Conservation (phyloP, 1,140 invertebrate species). For the Rhopalosiphum maidis region DNA sequence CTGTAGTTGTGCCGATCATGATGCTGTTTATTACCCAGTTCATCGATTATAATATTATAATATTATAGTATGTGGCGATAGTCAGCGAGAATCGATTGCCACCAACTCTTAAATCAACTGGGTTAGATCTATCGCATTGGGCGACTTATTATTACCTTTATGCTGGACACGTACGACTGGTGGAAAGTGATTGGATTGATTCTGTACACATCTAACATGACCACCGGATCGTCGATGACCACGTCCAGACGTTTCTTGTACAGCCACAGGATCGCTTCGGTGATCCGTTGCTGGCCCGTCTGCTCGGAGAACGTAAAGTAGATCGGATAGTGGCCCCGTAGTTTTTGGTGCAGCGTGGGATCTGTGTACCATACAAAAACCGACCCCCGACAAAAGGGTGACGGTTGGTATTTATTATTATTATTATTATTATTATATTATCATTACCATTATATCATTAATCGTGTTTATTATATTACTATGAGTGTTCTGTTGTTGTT, state of each 20-base stretch:
- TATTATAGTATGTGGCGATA: too few relatives aligned
- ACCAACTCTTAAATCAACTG: too few relatives aligned
- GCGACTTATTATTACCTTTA: conserved; percentile 39
- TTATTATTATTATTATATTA: conserved; percentile 40
- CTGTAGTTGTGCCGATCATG: too few relatives aligned
- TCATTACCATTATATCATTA: conserved; percentile 39
- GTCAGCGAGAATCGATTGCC: too few relatives aligned
- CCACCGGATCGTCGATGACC: conserved; percentile 29
- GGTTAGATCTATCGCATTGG: background rate
- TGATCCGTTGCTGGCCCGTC: conserved; percentile 66
- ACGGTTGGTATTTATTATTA: conserved; percentile 51
- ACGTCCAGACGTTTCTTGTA: conserved; percentile 64
- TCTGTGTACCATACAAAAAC: conserved; percentile 20
- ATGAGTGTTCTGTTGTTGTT: background rate
- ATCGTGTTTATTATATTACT: conserved; percentile 31
- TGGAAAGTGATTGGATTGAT: conserved; percentile 62
- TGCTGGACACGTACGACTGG: conserved; percentile 17
- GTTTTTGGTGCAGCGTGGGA: conserved; percentile 65
- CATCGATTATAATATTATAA: too few relatives aligned
- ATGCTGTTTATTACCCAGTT: too few relatives aligned
- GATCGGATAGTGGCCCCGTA: conserved; percentile 65
- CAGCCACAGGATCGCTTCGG: conserved; percentile 66
- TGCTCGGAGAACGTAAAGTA: conserved; percentile 70
- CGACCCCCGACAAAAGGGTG: conserved; percentile 17
- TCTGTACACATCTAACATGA: conserved; percentile 60